Conservation (phyloP, 2,888 invertebrate genomes). For the Habroteleia sp. region DNA sequence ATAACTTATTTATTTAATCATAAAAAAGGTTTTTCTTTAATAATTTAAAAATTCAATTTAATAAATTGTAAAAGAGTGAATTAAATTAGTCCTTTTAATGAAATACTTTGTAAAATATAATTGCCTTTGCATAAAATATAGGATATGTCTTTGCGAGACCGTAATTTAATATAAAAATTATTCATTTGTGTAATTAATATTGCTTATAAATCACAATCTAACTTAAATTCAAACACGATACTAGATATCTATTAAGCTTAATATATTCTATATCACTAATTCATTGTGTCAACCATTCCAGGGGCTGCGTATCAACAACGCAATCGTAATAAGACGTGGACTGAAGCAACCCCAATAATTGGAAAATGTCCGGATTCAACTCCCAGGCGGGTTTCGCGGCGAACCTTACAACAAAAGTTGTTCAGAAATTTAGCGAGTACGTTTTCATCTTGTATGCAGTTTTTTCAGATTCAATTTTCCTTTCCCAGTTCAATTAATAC, state of each 20-base stretch:
- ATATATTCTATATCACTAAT: not conserved
- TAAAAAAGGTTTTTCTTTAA: too few species aligned
- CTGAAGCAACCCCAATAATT: conserved; percentile 80
- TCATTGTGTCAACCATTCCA: conserved; percentile 56
- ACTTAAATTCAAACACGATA: not conserved
- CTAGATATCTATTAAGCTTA: not conserved
- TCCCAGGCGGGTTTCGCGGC: conserved; percentile 79
- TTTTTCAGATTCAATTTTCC: not conserved
- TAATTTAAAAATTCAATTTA: too few species aligned
- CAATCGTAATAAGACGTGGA: conserved; percentile 68
- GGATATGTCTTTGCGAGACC: too few species aligned
- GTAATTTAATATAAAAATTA: too few species aligned
- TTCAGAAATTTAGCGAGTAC: conserved; percentile 77
- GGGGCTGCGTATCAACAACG: conserved; percentile 77
- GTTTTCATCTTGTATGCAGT: conserved; percentile 10
- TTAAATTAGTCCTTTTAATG: too few species aligned
- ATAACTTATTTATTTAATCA: too few species aligned
- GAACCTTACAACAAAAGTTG: conserved; percentile 77
- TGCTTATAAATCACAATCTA: too few species aligned
- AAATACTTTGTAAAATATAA: too few species aligned
- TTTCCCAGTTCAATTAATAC: too few species aligned
- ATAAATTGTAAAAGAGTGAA: too few species aligned
- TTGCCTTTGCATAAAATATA: too few species aligned
- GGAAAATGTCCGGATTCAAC: conserved; percentile 80
- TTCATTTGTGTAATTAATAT: too few species aligned